Base-by-base conservation (phyloP, 2,113 vertebrate genomes). In the Callipepla squamata region DNA sequence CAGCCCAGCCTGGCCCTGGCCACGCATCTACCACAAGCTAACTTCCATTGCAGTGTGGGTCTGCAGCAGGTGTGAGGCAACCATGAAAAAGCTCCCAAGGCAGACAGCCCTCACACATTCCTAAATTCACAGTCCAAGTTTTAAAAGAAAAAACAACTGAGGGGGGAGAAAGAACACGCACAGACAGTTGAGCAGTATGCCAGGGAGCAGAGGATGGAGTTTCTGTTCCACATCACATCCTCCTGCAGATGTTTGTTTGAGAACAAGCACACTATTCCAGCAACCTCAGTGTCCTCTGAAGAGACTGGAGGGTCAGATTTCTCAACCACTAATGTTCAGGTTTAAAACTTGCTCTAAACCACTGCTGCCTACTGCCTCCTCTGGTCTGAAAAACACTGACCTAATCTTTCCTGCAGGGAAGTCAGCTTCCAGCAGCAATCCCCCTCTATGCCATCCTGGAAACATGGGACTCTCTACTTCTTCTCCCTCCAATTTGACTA, bases 191-290 rank as follows among this genome's bases (percentile, higher is more conserved):
- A 89, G 70, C 20, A 47, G 21, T 14, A 44, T 80, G 36, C 9
- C 36, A 69, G 25, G 72, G 26, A 66, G 9, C 4, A 85, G 30
- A 85, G 13, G 57, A 47, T 62, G 58, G 26, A 84, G 55, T 23
- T 94, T 70, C 44, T 79, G 30, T 47, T 67, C 55, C 30, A 70
- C 30, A 42, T 58, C 36, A 36, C 66, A 81, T 1, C 7, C 77
- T 86, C 77, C 65, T 93, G 59, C 63, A 95, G 55, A 74, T 58
- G 91, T 40, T 57, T 67, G 59, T 40, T 57, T 67, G 59, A 34
- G 38, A 44, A 85, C 34, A 86, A 93, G 70, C 10, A 63, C 0
- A 0, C 6, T 6, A 40, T 17, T 70, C 50, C 68, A 59, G 32
- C 67, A 83, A 59, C 34, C 80, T 47, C 11, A 76, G 44, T 59